Conservation (phyloP, 2,888 invertebrate species). For the Apoderus coryli region DNA sequence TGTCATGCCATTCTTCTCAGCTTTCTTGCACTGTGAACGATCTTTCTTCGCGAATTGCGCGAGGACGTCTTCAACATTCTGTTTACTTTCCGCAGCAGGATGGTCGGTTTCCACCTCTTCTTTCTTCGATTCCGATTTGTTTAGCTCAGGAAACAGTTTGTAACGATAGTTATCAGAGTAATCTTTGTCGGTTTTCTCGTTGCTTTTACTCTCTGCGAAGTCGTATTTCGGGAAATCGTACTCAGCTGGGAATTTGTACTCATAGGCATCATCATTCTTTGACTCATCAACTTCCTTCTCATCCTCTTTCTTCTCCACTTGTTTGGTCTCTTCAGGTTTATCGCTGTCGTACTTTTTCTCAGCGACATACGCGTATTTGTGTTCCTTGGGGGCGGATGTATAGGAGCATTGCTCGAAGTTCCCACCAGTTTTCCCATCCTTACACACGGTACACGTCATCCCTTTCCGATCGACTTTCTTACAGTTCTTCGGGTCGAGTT, state of each 20-base stretch:
- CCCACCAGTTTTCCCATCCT: slow-evolving; percentile 58
- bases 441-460: slow-evolving; percentile 58
- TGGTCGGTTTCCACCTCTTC: slow-evolving; percentile 25
- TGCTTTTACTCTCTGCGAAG: slow-evolving; percentile 21
- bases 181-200: slow-evolving; percentile 13
- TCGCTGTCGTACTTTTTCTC: slow-evolving; percentile 47
- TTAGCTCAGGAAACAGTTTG: slow-evolving; percentile 32
- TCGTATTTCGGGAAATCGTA: slow-evolving; percentile 12
- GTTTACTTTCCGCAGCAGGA: slow-evolving; percentile 26
- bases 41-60: slow-evolving; percentile 62
- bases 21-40: slow-evolving; percentile 54
- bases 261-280: slow-evolving; percentile 10
- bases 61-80: slow-evolving; percentile 26
- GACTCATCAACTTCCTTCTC: slow-evolving; percentile 11
- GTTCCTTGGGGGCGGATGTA: slow-evolving; percentile 55
- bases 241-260: slow-evolving; percentile 7
- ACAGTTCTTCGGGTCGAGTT: slow-evolving; percentile 47
- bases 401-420: slow-evolving; percentile 71
- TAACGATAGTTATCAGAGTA: slow-evolving; percentile 33
- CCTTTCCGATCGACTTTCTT: slow-evolving; percentile 47
- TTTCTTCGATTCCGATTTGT: slow-evolving; percentile 25
- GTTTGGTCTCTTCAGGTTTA: slow-evolving; percentile 28
- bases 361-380: slow-evolving; percentile 51
- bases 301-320: slow-evolving; percentile 6
- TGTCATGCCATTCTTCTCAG: slow-evolving; percentile 59